Conservation (phyloP, 2,888 invertebrate genomes). For the Aphrophora alni region DNA sequence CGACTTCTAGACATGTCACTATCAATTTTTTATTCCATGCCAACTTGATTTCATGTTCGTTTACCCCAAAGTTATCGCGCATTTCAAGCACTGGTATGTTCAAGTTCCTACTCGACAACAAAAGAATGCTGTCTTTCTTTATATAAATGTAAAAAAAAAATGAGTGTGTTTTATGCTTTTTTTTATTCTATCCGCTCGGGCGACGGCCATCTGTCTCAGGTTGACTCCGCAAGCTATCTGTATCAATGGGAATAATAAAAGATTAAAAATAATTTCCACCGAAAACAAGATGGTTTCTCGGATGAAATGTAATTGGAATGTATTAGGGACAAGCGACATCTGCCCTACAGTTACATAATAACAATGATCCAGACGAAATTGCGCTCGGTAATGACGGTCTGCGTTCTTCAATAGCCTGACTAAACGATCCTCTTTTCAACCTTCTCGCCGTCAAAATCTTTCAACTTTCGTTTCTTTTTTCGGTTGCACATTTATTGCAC, state of each 20-base stretch:
- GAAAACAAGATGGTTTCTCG: neutral
- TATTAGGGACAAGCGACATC: slow-evolving; percentile 21
- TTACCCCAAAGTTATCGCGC: neutral
- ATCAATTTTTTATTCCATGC: neutral
- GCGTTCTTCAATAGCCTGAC: slow-evolving; percentile 33
- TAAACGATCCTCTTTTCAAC: slow-evolving; percentile 20
- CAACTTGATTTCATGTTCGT: neutral
- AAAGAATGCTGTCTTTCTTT: neutral
- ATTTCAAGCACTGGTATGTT: neutral
- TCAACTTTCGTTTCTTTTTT: neutral
- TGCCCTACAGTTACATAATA: slow-evolving; percentile 31
- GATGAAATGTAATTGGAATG: neutral
- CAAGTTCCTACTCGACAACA: neutral
- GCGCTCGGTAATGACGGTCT: slow-evolving; percentile 29
- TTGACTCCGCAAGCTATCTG: neutral
- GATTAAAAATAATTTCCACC: neutral
- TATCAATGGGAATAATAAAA: neutral
- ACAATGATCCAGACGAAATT: slow-evolving; percentile 36
- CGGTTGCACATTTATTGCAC: neutral
- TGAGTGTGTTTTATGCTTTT: neutral
- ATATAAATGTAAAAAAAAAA: neutral
- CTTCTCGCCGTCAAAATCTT: neutral
- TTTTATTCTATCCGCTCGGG: neutral
- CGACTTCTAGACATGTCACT: neutral
- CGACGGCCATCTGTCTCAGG: neutral